Conservation (phyloP, 2,113 vertebrate genomes). For the Pollimyrus isidori region DNA sequence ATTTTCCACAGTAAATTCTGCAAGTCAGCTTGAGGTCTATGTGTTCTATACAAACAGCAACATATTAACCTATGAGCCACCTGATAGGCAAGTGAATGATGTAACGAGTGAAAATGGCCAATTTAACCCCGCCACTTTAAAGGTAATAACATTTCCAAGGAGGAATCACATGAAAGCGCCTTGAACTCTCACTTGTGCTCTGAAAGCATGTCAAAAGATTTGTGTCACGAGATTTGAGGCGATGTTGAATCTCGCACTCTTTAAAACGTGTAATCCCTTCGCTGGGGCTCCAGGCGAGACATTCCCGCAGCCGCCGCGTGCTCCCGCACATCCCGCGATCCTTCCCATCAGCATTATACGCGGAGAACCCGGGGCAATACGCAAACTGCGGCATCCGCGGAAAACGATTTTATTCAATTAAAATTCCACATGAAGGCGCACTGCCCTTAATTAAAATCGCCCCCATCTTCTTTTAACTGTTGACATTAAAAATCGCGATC, state of each 20-base stretch:
- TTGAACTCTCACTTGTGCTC: background rate
- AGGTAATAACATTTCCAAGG: background rate
- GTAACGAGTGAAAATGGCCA: background rate
- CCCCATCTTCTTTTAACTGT: background rate
- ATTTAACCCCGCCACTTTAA: background rate
- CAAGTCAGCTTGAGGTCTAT: background rate
- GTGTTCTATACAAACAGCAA: background rate
- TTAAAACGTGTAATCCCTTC: slow-evolving; percentile 70
- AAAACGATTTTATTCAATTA: background rate
- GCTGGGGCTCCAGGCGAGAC: slow-evolving; percentile 44
- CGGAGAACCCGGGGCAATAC: background rate
- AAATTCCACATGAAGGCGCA: background rate
- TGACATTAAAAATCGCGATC: background rate
- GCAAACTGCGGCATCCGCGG: background rate
- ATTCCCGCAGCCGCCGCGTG: background rate
- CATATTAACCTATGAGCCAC: background rate
- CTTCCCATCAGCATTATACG: slow-evolving; percentile 27
- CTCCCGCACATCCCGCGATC: background rate
- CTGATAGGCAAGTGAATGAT: background rate
- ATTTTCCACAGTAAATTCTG: background rate
- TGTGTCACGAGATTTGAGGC: slow-evolving; percentile 52
- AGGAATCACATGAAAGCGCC: background rate
- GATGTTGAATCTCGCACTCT: slow-evolving; percentile 58
- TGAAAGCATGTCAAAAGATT: slow-evolving; percentile 38
- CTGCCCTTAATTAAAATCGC: background rate